Conservation (phyloP, 2,113 vertebrate genomes). For the Gila orcuttii region DNA sequence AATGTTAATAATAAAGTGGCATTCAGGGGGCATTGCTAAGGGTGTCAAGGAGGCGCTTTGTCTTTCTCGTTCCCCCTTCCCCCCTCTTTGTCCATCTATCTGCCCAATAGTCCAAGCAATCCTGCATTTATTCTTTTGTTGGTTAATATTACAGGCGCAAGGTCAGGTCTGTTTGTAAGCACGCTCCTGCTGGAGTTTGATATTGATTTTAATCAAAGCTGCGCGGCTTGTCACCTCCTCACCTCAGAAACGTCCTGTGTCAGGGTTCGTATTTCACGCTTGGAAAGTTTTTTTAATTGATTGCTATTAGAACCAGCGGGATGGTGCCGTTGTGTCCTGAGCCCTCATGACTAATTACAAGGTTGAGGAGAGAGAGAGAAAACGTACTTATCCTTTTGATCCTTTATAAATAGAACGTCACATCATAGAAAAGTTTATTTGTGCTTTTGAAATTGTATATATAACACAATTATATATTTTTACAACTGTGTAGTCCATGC, state of each 20-base stretch:
- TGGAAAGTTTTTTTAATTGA: conserved; percentile 52
- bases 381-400: not conserved
- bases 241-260: conserved; percentile 32
- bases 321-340: not conserved
- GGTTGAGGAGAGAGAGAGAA: not conserved
- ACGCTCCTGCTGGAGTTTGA: conserved; percentile 19
- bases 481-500: not conserved
- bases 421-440: not conserved
- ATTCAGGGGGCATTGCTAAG: conserved; percentile 62
- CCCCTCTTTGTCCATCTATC: not conserved
- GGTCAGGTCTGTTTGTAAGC: conserved; percentile 48
- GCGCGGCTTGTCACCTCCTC: conserved; percentile 2
- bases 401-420: not conserved
- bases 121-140: not conserved
- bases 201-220: conserved; percentile 58
- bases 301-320: conserved; percentile 49
- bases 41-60: conserved; percentile 35
- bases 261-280: conserved; percentile 49
- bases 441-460: not conserved
- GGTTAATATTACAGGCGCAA: conserved; percentile 42
- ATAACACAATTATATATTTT: not conserved
- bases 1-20: conserved; percentile 73
- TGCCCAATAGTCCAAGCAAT: not conserved
- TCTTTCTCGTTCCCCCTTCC: not conserved
- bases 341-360: not conserved